phyloP scores from a whole-genome alignment of 2,113 vertebrate species.

The Callocephalon fimbriatum region DNA sequence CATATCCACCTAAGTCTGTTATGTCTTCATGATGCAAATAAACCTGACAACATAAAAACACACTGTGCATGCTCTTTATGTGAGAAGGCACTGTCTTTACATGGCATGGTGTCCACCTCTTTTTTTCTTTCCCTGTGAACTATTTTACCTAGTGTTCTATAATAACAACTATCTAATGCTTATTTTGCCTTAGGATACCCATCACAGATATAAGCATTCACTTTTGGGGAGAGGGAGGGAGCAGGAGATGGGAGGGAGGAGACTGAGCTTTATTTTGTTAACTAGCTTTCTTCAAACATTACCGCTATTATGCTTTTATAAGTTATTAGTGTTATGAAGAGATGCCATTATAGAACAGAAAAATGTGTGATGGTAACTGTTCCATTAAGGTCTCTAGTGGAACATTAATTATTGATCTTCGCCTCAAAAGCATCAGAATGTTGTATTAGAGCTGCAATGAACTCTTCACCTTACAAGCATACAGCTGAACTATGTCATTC shows the following conservation, averaged over 20 bases:
- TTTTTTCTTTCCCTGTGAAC: neutral
- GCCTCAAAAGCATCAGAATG: slow-evolving; percentile 55
- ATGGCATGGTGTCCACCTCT: neutral
- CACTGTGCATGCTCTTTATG: neutral
- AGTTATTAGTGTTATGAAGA: slow-evolving; percentile 52
- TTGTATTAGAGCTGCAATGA: slow-evolving; percentile 33
- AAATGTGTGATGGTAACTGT: slow-evolving; percentile 31
- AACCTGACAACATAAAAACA: neutral
- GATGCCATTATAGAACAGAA: slow-evolving; percentile 26
- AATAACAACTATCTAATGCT: neutral
- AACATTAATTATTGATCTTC: slow-evolving; percentile 69
- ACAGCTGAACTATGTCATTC: slow-evolving; percentile 44
- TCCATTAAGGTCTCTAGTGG: slow-evolving; percentile 59
- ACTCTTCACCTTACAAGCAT: slow-evolving; percentile 56
- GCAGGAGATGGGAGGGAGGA: neutral
- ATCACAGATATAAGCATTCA: neutral
- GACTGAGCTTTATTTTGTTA: neutral
- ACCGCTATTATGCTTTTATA: slow-evolving; percentile 29
- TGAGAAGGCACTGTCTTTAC: neutral
- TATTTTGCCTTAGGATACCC: neutral
- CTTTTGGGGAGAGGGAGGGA: neutral
- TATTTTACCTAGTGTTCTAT: neutral
- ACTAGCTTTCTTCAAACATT: slow-evolving; percentile 18
- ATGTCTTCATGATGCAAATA: neutral
- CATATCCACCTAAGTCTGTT: neutral